Base-by-base conservation (phyloP, 1,140 invertebrate species). In the Drosophila lini region DNA sequence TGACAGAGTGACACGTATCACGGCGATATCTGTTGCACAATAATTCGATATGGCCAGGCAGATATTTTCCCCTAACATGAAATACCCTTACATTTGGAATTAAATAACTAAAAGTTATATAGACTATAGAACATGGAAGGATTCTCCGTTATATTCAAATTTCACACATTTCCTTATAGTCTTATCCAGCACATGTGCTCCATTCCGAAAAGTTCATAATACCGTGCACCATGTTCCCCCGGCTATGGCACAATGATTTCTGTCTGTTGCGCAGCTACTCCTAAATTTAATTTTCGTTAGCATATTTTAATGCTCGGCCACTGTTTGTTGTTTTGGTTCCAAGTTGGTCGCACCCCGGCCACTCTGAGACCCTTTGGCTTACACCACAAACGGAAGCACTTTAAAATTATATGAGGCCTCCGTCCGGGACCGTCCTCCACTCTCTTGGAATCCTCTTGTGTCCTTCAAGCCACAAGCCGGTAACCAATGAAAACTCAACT, bases 331-430 rank as follows among this genome's bases (percentile, higher is more conserved):
- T 80, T 78, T 78, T 36, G 83, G 53, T 62, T 69, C 32, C 55
- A 48, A 59, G 52, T 45, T 64, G 73, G 55, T 44, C 48, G 32
- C 25, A 34, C 38, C 42, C 45, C n/a, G 25, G 16, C 42, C 48
- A 42, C 52, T 5, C 16, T 11, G 28, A 31, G 36, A 25, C 59
- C 69, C 41, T 58, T 58, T 61, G 67, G 52, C 73, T 70, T 57
- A 67, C 69, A 60, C 84, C 84, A 89, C 84, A 89, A 89, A 90
- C 84, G 84, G 84, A 89, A 89, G 81, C 84, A 89, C 84, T 89
- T 89, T 89, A 90, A 89, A 89, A 89, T 89, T 89, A 89, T 89
- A 89, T 89, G 84, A 89, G 84, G 85, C 81, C 64, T 74, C 57
- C 67, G 64, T 50, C 61, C 55, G 52, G 73, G 25, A 65, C 40